Conservation (phyloP, 2,888 invertebrate species). For the Dicycla oo region DNA sequence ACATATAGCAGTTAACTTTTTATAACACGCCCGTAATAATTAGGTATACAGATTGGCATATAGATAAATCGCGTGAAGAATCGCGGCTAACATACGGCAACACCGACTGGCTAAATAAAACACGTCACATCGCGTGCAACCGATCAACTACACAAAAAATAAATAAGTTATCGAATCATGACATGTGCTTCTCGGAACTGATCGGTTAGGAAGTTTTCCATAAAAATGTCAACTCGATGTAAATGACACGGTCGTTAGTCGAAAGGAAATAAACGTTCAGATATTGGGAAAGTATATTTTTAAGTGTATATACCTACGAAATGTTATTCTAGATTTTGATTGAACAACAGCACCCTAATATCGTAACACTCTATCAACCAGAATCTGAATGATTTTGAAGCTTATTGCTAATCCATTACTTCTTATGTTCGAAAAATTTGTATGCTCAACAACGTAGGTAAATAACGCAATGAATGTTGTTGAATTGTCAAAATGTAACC, state of each 20-base stretch:
- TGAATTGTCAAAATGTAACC: too few species aligned
- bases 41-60: constrained; percentile 77
- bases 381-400: too few species aligned
- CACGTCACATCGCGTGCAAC: constrained; percentile 84
- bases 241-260: constrained; percentile 48
- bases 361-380: too few species aligned
- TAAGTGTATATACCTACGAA: neutral
- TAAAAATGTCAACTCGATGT: constrained; percentile 61
- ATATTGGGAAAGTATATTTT: constrained; percentile 14
- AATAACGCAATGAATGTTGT: too few species aligned
- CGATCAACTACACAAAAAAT: constrained; percentile 66
- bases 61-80: constrained; percentile 83
- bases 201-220: constrained; percentile 57
- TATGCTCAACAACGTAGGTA: too few species aligned
- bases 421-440: too few species aligned
- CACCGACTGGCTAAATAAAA: constrained; percentile 73
- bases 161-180: constrained; percentile 72
- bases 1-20: constrained; percentile 66
- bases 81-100: constrained; percentile 75
- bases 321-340: constrained; percentile 3
- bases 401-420: too few species aligned
- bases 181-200: constrained; percentile 75
- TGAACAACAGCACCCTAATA: neutral
- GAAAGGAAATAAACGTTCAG: constrained; percentile 39
- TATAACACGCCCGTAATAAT: constrained; percentile 73